phyloP scores from a whole-genome alignment of 1,140 invertebrate species.

The Parasteatoda tepidariorum region DNA sequence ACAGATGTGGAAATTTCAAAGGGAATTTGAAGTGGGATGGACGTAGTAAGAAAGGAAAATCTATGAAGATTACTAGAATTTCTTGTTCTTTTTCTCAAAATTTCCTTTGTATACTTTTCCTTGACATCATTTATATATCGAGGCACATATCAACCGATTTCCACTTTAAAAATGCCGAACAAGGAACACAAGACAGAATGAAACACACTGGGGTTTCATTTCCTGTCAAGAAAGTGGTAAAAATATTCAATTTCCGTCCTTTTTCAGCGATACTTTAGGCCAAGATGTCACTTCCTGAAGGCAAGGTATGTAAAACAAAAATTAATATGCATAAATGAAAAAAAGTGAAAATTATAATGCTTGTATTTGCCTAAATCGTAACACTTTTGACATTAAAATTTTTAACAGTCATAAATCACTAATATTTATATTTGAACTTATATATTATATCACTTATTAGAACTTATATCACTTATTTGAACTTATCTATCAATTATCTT shows the following conservation, averaged over 20 bases:
- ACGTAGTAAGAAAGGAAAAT: not conserved
- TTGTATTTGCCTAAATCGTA: too few relatives aligned
- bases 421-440: too few relatives aligned
- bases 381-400: too few relatives aligned
- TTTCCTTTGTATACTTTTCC: not conserved
- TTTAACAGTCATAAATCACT: too few relatives aligned
- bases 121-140: not conserved
- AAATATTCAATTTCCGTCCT: not conserved
- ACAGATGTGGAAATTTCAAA: not conserved
- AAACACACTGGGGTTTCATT: not conserved
- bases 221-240: not conserved
- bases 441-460: too few relatives aligned
- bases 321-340: not conserved
- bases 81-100: not conserved
- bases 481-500: too few relatives aligned
- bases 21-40: not conserved
- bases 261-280: not conserved
- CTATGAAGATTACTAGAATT: not conserved
- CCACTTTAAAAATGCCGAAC: not conserved
- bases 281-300: not conserved
- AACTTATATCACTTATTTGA: too few relatives aligned
- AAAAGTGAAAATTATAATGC: not conserved
- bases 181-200: not conserved
- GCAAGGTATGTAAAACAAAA: not conserved
- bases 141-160: not conserved